phyloP scores from a whole-genome alignment of 2,113 vertebrate genomes.

The Machaerirhynchus nigripectus region DNA sequence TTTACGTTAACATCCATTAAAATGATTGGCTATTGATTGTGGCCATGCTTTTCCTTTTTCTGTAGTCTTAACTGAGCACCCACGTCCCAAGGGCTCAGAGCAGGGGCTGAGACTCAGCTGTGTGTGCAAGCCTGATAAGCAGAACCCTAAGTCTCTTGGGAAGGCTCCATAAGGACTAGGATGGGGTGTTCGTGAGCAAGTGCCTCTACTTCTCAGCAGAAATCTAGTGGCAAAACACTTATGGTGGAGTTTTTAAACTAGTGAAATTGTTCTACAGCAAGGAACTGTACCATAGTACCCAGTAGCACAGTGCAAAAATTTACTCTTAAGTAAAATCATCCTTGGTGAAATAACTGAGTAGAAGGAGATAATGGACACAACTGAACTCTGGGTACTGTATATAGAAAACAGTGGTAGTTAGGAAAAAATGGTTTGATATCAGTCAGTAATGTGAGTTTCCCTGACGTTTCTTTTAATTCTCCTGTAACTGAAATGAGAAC shows the following conservation, averaged over 20 bases:
- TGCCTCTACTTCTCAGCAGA: background rate
- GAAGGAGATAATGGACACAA: background rate
- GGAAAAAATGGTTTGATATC: background rate
- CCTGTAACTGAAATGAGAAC: background rate
- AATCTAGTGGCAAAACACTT: background rate
- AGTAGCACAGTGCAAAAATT: background rate
- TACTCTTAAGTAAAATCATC: background rate
- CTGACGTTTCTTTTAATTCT: background rate
- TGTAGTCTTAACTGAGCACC: background rate
- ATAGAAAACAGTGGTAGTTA: background rate
- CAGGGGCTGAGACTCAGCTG: background rate
- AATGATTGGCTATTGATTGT: background rate
- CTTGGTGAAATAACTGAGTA: background rate
- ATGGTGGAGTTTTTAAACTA: background rate
- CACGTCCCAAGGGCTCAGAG: background rate
- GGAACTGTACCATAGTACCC: background rate
- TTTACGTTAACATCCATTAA: background rate
- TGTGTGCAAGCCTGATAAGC: background rate
- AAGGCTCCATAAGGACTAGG: background rate
- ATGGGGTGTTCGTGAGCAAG: background rate
- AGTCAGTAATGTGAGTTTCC: background rate
- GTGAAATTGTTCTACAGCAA: background rate
- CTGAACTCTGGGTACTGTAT: background rate
- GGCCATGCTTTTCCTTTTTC: background rate
- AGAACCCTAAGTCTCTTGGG: background rate